These are phyloP conservation scores for Pollenia labialis DNA, from an alignment of 2,888 invertebrate genomes.

Conservation along the genomic window DNA sequence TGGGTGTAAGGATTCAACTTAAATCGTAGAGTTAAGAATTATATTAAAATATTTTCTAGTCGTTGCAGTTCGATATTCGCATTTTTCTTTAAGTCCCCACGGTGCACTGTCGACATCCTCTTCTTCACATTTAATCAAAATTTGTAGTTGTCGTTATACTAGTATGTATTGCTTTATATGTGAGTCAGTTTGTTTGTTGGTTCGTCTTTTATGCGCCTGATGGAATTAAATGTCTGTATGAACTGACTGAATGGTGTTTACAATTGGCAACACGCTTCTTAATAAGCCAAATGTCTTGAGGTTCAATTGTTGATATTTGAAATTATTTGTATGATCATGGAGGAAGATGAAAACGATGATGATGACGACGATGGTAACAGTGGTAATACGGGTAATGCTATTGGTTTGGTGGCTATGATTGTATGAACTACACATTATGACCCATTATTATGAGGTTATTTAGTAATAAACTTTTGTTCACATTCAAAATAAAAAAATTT, in stretches of 20 bases:
- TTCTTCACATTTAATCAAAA: slow-evolving; percentile 21
- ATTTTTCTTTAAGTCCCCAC: neutral
- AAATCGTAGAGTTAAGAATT: no score
- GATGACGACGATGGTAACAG: neutral
- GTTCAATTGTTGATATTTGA: slow-evolving; percentile 71
- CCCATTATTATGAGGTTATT: slow-evolving; percentile 63
- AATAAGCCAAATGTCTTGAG: slow-evolving; percentile 68
- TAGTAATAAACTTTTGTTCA: slow-evolving; percentile 45
- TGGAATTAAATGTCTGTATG: slow-evolving; percentile 39
- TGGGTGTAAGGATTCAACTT: no score
- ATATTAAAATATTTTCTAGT: no score
- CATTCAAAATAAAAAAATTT: slow-evolving; percentile 20
- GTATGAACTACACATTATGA: slow-evolving; percentile 57
- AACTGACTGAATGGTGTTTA: slow-evolving; percentile 53
- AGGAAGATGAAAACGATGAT: slow-evolving; percentile 8
- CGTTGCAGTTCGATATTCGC: no score
- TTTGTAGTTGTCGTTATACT: slow-evolving; percentile 38
- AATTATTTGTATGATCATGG: slow-evolving; percentile 58
- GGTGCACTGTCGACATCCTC: slow-evolving; percentile 29
- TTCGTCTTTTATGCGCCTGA: slow-evolving; percentile 24
- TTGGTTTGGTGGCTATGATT: neutral
- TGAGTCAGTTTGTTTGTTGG: slow-evolving; percentile 5
- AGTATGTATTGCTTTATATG: neutral
- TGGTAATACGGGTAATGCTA: neutral
- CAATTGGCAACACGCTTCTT: slow-evolving; percentile 67